A percentile compares a stretch with the other conserved stretches of the same genome.
Conservation (phyloP, 1,140 invertebrate genomes). For the Pararge aegeria region DNA sequence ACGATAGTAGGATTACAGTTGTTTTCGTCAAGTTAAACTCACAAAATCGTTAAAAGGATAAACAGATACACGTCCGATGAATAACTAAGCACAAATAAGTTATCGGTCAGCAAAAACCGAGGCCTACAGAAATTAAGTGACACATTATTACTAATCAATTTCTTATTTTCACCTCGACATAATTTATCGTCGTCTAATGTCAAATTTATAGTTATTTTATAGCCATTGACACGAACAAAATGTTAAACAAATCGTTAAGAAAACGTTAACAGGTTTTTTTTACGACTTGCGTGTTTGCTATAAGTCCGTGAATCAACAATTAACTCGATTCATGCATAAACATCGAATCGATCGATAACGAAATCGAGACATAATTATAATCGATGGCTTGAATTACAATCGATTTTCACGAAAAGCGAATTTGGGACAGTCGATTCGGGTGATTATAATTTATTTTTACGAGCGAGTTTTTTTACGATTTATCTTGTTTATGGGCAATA, state of each 20-base stretch:
- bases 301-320: conserved; percentile 16
- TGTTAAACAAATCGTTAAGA: conserved; percentile 26
- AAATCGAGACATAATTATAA: conserved; percentile 26
- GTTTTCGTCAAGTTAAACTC: too few species aligned
- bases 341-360: conserved; percentile 11
- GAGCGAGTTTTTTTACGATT: conserved; percentile 24
- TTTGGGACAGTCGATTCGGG: conserved; percentile 16
- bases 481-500: conserved; percentile 36
- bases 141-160: conserved; percentile 9
- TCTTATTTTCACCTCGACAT: conserved; percentile 12
- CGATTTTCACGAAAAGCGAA: conserved; percentile 13
- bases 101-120: neutral
- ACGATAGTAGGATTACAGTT: too few species aligned
- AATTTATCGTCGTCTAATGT: conserved; percentile 15
- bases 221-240: conserved; percentile 16
- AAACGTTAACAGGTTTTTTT: conserved; percentile 23
- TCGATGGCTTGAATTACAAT: conserved; percentile 26
- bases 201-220: conserved; percentile 16
- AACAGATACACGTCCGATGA: too few species aligned
- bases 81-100: neutral
- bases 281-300: conserved; percentile 6
- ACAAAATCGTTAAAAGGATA: too few species aligned
- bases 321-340: conserved; percentile 33
- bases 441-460: conserved; percentile 36
- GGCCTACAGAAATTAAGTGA: neutral